Evolutionary conservation across 2,797 vertebrate genomes (phyloP).

Genomic region (Sus cebifrons): DNA sequence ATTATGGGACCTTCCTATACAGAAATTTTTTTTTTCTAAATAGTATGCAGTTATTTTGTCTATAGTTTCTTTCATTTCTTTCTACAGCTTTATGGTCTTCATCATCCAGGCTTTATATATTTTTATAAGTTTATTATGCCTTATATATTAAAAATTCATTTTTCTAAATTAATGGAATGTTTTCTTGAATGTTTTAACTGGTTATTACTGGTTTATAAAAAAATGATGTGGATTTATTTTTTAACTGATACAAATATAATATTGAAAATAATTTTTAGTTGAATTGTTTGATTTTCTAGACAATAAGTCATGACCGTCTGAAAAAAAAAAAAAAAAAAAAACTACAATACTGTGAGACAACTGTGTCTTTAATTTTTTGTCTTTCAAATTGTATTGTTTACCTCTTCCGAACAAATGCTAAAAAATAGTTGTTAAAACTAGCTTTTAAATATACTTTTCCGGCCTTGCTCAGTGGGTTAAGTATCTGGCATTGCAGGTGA

Average conservation of each 20-base stretch:
- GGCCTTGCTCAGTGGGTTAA: no score
- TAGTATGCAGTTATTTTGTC: not conserved
- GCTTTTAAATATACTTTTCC: not conserved
- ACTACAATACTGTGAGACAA: not conserved
- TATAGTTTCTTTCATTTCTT: not conserved
- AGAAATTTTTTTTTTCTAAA: not conserved
- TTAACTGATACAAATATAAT: not conserved
- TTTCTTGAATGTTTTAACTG: not conserved
- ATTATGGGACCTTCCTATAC: not conserved
- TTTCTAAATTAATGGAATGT: not conserved
- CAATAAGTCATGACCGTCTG: not conserved
- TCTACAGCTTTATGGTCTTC: not conserved
- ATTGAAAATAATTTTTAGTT: conserved; percentile 22
- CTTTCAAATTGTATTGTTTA: not conserved
- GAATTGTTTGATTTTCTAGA: not conserved
- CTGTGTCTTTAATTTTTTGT: not conserved
- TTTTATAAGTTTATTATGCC: not conserved
- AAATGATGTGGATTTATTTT: not conserved
- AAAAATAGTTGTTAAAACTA: not conserved
- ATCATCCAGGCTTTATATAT: not conserved
- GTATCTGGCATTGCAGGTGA: no score
- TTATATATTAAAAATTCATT: not conserved
- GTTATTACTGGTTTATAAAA: not conserved
- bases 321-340: not conserved
- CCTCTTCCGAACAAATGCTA: not conserved